These are phyloP conservation scores for Artibeus jamaicensis DNA, from an alignment of 2,797 vertebrate genomes.

Conservation along the genomic window DNA sequence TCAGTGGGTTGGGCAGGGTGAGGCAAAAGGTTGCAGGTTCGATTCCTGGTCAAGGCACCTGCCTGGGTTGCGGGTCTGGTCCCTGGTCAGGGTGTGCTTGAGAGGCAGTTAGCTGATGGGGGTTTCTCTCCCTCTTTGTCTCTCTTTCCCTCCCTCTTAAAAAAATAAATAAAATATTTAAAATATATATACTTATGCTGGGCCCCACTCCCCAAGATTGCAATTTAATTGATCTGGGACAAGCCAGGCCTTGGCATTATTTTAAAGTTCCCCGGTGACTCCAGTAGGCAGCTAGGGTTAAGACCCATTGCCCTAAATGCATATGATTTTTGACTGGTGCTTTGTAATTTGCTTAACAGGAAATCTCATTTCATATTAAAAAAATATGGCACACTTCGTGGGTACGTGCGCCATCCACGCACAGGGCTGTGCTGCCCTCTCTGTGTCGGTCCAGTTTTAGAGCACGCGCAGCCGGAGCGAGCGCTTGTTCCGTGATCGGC, in stretches of 20 bases:
- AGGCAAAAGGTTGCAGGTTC: neutral
- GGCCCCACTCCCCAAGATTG: neutral
- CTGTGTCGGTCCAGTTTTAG: neutral
- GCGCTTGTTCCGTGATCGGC: neutral
- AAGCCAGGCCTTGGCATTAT: neutral
- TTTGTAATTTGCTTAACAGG: conserved; percentile 38
- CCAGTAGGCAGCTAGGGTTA: neutral
- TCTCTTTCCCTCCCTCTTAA: neutral
- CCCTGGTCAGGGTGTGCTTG: neutral
- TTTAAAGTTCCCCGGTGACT: conserved; percentile 13
- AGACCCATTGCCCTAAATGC: neutral
- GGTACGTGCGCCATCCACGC: neutral
- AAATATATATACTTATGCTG: neutral
- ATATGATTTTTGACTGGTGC: neutral
- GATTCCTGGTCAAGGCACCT: neutral
- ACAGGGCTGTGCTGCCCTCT: neutral
- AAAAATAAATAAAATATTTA: neutral
- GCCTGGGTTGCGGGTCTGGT: neutral
- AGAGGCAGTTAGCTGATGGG: neutral
- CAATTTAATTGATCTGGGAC: conserved; percentile 20
- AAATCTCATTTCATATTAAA: neutral
- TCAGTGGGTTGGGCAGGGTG: neutral
- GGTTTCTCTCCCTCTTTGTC: neutral
- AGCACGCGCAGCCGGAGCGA: neutral
- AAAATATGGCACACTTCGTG: neutral